Evolutionary conservation across 2,113 vertebrate species (phyloP), one percentile per base, ranked within the genome.

Genomic region (Semnornis frantzii): DNA sequence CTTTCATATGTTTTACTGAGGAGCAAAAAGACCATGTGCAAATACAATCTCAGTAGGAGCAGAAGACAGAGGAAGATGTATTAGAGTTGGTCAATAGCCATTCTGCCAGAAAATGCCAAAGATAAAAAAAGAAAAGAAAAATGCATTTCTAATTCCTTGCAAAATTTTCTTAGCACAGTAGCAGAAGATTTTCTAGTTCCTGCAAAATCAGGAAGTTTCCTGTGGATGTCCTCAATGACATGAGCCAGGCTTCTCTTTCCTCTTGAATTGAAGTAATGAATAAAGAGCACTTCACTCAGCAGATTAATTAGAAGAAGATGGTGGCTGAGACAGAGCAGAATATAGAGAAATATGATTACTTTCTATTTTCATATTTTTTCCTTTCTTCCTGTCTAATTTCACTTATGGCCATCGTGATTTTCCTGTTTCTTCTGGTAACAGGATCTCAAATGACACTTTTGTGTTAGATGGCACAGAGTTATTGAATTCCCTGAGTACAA

Each of bases 241-340:
- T 2, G 1, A 92, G 15, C 3, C 42, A 86, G 33, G 10, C 33
- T 25, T 39, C 31, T 42, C 71, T 75, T 89, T 57, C 7, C 21
- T 12, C 24, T 16, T 21, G 7, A 76, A 48, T 86, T 84, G 6
- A 6, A 48, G 25, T 46, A 3, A 44, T 65, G 46, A 87, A 64
- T 69, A 93, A 92, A 90, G 69, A 65, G 5, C 30, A 64, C 21
- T 86, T 92, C 58, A 86, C 30, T 89, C 80, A 83, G 28, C 62
- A 82, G 42, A 59, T 83, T 93, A 92, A 88, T 96, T 81, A 75
- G 80, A 90, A 93, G 28, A 88, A 83, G 90, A 83, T 86, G 62
- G 33, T 2, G 1, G 12, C 17, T 72, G 85, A 94, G 58, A 75
- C 52, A 72, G 62, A 93, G 73, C 62, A 83, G 70, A 78, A 81